A percentile compares a stretch with the other conserved stretches of the same genome.
Conservation (phyloP, 2,888 invertebrate genomes). For the Margaritifera margaritifera region DNA sequence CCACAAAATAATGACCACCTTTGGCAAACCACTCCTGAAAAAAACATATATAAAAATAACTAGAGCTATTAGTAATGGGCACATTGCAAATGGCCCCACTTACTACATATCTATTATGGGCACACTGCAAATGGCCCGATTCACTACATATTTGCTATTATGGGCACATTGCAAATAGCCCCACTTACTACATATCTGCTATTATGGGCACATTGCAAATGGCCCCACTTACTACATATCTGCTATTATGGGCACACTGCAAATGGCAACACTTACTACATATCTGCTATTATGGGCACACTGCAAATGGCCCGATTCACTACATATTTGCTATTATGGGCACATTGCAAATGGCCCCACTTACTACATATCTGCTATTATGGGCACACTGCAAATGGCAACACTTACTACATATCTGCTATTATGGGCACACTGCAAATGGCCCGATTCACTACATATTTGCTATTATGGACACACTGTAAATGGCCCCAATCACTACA, state of each 20-base stretch:
- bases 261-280: neutral
- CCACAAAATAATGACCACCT: slow-evolving; percentile 78
- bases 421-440: neutral
- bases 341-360: neutral
- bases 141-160: neutral
- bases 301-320: neutral
- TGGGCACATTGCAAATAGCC: neutral
- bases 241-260: neutral
- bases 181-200: neutral
- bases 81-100: neutral
- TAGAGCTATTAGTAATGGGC: neutral
- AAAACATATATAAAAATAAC: slow-evolving; percentile 1
- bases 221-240: neutral
- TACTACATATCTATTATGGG: no score
- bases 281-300: no score
- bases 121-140: neutral
- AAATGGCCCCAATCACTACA: neutral
- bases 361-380: neutral
- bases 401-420: neutral
- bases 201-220: neutral
- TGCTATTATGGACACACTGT: neutral
- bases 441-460: neutral
- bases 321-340: no score
- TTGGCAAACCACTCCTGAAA: slow-evolving; percentile 69
- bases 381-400: neutral